These are phyloP conservation scores for Scatophagus argus DNA, from an alignment of 2,113 vertebrate genomes.

Conservation along the genomic window DNA sequence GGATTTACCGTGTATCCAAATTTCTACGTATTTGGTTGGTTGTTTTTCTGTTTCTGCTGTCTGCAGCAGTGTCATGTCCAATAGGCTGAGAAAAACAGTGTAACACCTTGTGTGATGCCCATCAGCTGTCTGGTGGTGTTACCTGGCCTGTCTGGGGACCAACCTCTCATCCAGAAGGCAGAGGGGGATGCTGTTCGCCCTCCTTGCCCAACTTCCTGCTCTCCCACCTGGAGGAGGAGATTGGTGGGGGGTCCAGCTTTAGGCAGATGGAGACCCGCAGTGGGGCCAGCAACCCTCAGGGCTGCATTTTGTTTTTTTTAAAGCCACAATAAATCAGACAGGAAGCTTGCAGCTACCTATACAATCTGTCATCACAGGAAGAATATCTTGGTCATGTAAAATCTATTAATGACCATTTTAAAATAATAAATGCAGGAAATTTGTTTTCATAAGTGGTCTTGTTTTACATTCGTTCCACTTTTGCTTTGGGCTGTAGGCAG, in stretches of 20 bases:
- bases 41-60: neutral
- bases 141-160: constrained; percentile 15
- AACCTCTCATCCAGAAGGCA: constrained; percentile 33
- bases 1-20: neutral
- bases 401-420: constrained; percentile 67
- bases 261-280: constrained; percentile 31
- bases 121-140: constrained; percentile 5
- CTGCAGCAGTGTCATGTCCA: constrained; percentile 3
- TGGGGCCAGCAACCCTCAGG: constrained; percentile 28
- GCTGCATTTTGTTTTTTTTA: constrained; percentile 66
- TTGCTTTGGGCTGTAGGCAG: constrained; percentile 15
- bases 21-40: neutral
- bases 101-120: constrained; percentile 7
- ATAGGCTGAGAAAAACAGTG: constrained; percentile 4
- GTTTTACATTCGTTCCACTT: constrained; percentile 58
- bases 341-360: constrained; percentile 68
- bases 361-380: constrained; percentile 51
- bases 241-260: constrained; percentile 24
- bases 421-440: constrained; percentile 70
- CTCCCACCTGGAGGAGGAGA: constrained; percentile 43
- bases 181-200: constrained; percentile 15
- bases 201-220: constrained; percentile 29
- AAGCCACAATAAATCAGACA: constrained; percentile 71
- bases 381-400: constrained; percentile 27
- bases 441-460: constrained; percentile 54